phyloP scores from a whole-genome alignment of 1,140 invertebrate species.

The Nebria ingens region DNA sequence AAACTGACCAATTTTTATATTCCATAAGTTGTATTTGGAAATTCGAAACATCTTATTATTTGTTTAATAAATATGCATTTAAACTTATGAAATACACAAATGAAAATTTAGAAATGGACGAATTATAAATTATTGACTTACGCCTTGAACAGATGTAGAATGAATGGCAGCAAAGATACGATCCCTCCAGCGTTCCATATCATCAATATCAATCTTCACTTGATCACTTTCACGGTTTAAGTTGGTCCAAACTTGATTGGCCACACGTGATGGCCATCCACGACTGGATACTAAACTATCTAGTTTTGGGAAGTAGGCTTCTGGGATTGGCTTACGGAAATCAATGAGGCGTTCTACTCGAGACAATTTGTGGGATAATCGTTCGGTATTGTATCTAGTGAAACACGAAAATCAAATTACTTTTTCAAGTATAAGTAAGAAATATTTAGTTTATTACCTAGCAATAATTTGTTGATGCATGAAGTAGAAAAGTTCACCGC shows the following conservation, averaged over 20 bases:
- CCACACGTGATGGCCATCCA: slow-evolving; percentile 50
- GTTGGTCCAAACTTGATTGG: slow-evolving; percentile 48
- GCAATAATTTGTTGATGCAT: slow-evolving; percentile 67
- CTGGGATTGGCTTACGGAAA: slow-evolving; percentile 48
- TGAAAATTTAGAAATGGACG: too few relatives aligned
- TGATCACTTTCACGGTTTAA: slow-evolving; percentile 56
- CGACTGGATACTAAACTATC: slow-evolving; percentile 53
- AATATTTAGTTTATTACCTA: slow-evolving; percentile 30
- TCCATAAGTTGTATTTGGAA: too few relatives aligned
- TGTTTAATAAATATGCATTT: too few relatives aligned
- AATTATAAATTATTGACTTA: too few relatives aligned
- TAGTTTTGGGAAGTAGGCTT: slow-evolving; percentile 64
- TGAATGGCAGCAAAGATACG: slow-evolving; percentile 64
- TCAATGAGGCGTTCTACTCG: slow-evolving; percentile 48
- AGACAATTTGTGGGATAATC: slow-evolving; percentile 48
- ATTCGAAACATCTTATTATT: too few relatives aligned
- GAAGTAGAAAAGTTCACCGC: slow-evolving; percentile 68
- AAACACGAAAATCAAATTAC: background rate
- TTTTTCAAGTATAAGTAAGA: background rate
- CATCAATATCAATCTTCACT: slow-evolving; percentile 51
- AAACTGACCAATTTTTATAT: too few relatives aligned
- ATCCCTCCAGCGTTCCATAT: slow-evolving; percentile 63
- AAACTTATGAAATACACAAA: too few relatives aligned
- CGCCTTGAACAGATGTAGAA: slow-evolving; percentile 44
- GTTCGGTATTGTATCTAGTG: slow-evolving; percentile 60